phyloP scores from a whole-genome alignment of 2,113 vertebrate species.

The Alethe diademata region DNA sequence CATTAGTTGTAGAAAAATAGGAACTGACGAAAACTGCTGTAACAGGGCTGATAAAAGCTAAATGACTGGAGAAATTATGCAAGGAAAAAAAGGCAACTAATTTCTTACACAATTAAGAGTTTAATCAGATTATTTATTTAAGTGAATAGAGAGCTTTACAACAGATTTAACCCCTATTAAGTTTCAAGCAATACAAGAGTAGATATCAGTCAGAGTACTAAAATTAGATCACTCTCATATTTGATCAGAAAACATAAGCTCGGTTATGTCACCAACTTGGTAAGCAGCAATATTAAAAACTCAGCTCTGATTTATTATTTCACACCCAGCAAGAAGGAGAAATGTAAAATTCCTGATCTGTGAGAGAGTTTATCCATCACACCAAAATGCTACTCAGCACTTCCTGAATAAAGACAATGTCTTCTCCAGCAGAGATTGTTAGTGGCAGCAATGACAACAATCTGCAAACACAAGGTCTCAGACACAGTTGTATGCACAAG shows the following conservation, averaged over 20 bases:
- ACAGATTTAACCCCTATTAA: background rate
- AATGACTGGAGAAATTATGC: background rate
- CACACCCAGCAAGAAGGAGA: background rate
- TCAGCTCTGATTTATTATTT: background rate
- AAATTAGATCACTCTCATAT: background rate
- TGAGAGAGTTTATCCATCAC: background rate
- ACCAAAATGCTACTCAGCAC: background rate
- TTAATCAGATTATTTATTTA: constrained; percentile 53
- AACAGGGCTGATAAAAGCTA: background rate
- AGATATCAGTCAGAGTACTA: background rate
- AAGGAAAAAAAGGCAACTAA: background rate
- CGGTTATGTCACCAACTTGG: background rate
- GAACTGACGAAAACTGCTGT: constrained; percentile 40
- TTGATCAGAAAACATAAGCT: background rate
- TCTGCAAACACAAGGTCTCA: fast-evolving
- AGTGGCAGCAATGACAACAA: background rate
- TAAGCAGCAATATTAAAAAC: background rate
- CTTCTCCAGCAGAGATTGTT: background rate
- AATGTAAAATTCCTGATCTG: background rate
- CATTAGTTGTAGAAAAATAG: background rate
- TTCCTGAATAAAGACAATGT: background rate
- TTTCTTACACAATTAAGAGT: constrained; percentile 33
- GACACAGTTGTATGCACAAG: background rate
- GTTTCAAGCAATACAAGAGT: background rate
- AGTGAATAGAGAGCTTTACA: constrained; percentile 19